Evolutionary conservation across 1,140 invertebrate species (phyloP), one percentile per base, ranked within the genome.

Genomic region (Heliconius hermathena): DNA sequence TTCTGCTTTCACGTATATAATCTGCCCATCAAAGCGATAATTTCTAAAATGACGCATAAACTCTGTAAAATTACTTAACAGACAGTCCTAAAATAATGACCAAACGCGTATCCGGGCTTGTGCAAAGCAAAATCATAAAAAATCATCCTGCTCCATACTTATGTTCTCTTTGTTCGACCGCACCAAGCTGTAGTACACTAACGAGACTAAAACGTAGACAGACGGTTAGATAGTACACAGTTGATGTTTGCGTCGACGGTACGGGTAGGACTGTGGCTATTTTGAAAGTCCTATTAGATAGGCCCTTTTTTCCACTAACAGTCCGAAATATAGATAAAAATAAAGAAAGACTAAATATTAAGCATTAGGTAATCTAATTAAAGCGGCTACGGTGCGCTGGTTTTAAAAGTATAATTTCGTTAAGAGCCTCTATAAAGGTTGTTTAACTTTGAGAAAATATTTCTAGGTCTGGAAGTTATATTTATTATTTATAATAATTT

Each of bases 371-470:
- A 71, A 72, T 76, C 71, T 77, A 81, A 77, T 81, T 81, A 81
- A 81, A 81, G 71, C 73, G 73, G 29, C 66, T 71, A 77, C 75
- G 77, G 75, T 66, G 79, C 79, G 71, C 79, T 74, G 79, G 71
- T 60, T 81, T 77, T 72, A 66, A 72, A 76, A 80, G 79, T 77
- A 46, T 74, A 66, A 74, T 79, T 79, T 79, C 41, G 77, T 73
- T 70, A 46, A 79, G 77, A 74, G 77, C 71, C 57, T 70, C 77
- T 79, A 36, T 36, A 66, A 71, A 49, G 66, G 38, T 70, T 57
- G 72, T 38, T 66, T 79, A 66, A 79, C 72, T 79, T 74, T 66
- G 74, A 75, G 74, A 41, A 75, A 75, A 75, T 66, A 66, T 75
- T 75, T 75, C 38, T 54, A 38, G 33, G 60, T 29, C 26, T 22